Percentiles rank a stretch among this genome's conserved stretches.
phyloP scores from a whole-genome alignment of 2,888 invertebrate species.

The Spisula subtruncata region DNA sequence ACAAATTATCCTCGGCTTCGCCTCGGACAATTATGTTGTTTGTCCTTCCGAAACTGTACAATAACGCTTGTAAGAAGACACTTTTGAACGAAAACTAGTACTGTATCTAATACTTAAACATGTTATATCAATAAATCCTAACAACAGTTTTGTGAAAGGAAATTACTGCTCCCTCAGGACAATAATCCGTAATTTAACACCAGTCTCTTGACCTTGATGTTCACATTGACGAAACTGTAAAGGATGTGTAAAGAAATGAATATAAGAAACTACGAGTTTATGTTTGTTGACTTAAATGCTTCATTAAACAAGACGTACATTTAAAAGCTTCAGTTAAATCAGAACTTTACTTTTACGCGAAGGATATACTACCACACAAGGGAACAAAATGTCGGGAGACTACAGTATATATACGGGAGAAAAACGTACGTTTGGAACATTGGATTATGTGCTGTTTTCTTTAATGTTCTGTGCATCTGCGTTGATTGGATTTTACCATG shows the following conservation, averaged over 20 bases:
- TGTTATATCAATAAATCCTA: too few species aligned
- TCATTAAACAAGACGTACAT: background rate
- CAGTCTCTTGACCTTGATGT: background rate
- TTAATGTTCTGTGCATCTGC: slow-evolving; percentile 66
- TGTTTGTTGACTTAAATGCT: background rate
- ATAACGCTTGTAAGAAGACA: too few species aligned
- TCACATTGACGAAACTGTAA: background rate
- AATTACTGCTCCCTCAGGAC: too few species aligned
- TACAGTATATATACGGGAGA: slow-evolving; percentile 63
- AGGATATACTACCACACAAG: background rate
- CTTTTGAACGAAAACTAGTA: too few species aligned
- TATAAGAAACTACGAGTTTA: too few species aligned
- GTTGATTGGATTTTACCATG: slow-evolving; percentile 84
- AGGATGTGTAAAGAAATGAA: background rate
- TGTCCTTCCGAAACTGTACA: too few species aligned
- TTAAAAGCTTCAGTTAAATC: background rate
- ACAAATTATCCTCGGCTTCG: too few species aligned
- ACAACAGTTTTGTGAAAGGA: too few species aligned
- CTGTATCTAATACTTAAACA: too few species aligned
- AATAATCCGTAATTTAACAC: background rate
- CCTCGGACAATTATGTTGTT: too few species aligned
- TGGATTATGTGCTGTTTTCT: slow-evolving; percentile 71
- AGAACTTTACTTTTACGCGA: background rate
- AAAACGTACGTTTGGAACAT: slow-evolving; percentile 60
- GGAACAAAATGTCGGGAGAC: slow-evolving; percentile 32